These are phyloP conservation scores for Hyperopisus bebe DNA, from an alignment of 2,113 vertebrate species.

Conservation along the genomic window DNA sequence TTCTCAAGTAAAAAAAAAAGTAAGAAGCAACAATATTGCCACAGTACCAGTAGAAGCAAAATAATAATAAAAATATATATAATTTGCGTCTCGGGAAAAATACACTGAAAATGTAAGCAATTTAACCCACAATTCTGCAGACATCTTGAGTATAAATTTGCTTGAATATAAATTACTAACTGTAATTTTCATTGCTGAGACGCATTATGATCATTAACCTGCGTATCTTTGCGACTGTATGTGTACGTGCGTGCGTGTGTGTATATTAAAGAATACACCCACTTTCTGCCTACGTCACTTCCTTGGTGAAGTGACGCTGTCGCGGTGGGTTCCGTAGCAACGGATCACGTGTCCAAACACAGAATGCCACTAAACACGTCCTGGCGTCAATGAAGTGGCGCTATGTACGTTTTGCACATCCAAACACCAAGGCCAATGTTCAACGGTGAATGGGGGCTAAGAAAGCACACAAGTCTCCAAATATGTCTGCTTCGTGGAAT, in stretches of 20 bases:
- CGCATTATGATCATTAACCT: not conserved
- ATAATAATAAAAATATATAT: not conserved
- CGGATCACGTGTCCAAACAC: slow-evolving; percentile 29
- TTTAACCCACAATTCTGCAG: not conserved
- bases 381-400: not conserved
- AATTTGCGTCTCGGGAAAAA: not conserved
- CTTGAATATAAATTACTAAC: not conserved
- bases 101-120: not conserved
- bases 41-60: not conserved
- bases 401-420: not conserved
- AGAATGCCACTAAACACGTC: not conserved
- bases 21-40: not conserved
- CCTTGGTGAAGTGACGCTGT: not conserved
- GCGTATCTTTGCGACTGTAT: not conserved
- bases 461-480: not conserved
- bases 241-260: too few species aligned
- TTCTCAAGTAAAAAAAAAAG: not conserved
- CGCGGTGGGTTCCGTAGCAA: slow-evolving; percentile 42
- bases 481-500: not conserved
- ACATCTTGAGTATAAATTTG: not conserved
- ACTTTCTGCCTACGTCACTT: slow-evolving; percentile 35
- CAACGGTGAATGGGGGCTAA: not conserved
- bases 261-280: not conserved
- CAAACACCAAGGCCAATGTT: not conserved
- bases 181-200: not conserved